These are phyloP conservation scores for Xylocampa areola DNA, from an alignment of 2,888 invertebrate genomes.

Conservation along the genomic window DNA sequence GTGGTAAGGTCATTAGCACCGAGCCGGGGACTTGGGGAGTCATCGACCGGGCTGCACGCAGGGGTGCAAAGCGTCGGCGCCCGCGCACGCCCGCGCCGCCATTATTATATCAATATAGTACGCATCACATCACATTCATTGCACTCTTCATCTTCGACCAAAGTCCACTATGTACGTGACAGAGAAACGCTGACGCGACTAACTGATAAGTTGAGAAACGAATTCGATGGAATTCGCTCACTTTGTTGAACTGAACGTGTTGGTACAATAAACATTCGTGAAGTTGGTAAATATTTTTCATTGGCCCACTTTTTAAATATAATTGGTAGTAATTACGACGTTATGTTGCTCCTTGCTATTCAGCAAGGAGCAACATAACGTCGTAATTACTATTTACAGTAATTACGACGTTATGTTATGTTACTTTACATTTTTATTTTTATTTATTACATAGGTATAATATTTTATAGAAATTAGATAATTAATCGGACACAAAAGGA, in stretches of 20 bases:
- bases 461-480: conserved; percentile 12
- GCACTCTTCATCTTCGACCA: conserved; percentile 36
- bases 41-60: conserved; percentile 82
- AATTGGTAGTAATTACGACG: conserved; percentile 31
- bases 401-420: no score
- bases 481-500: neutral
- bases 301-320: conserved; percentile 33
- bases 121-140: conserved; percentile 46
- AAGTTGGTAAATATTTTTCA: conserved; percentile 28
- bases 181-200: conserved; percentile 50
- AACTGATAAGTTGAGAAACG: conserved; percentile 33
- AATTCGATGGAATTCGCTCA: conserved; percentile 48
- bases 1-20: conserved; percentile 80
- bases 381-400: conserved; percentile 31
- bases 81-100: conserved; percentile 55
- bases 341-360: conserved; percentile 13
- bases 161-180: conserved; percentile 57
- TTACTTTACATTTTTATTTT: no score
- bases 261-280: conserved; percentile 36
- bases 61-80: conserved; percentile 69
- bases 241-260: conserved; percentile 40
- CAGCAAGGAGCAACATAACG: conserved; percentile 12
- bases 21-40: conserved; percentile 76
- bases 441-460: neutral
- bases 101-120: conserved; percentile 51